Evolutionary conservation across 2,888 invertebrate species (phyloP).

Genomic region (Lapara coniferarum): DNA sequence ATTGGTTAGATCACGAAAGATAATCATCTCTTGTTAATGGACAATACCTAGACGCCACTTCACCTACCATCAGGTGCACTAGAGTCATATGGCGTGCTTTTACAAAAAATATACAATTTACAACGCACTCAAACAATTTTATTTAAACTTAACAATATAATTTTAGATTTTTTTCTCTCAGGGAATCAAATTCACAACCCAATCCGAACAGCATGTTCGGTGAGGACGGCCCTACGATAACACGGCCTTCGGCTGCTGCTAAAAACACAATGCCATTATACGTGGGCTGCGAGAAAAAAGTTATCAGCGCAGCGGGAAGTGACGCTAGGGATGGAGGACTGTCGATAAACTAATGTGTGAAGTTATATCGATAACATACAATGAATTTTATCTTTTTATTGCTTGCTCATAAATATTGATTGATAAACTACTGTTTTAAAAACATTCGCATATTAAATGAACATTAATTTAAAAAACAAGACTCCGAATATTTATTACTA

Average conservation of each 20-base stretch:
- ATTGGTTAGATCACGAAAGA: no score
- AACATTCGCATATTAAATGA: no score
- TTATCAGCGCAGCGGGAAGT: conserved; percentile 59
- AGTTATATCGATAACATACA: conserved; percentile 30
- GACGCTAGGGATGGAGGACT: conserved; percentile 43
- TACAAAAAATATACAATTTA: no score
- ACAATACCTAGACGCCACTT: no score
- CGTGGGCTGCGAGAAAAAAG: conserved; percentile 54
- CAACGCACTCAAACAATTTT: no score
- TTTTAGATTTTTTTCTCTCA: conserved; percentile 15
- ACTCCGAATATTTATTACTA: not conserved
- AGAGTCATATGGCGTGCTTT: no score
- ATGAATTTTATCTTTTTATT: not conserved
- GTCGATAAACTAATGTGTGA: conserved; percentile 7
- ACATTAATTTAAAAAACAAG: no score
- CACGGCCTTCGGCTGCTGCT: conserved; percentile 47
- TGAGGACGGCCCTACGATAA: conserved; percentile 58
- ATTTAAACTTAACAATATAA: no score
- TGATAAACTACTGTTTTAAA: no score
- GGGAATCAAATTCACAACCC: conserved; percentile 33
- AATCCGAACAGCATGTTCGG: conserved; percentile 34
- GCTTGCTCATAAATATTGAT: no score
- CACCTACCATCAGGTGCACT: no score
- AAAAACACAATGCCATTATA: conserved; percentile 63
- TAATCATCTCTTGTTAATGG: no score